Evolutionary conservation across 2,888 invertebrate species (phyloP), one percentile per base, ranked within the genome.

Genomic region (Stictocephala bisonia): DNA sequence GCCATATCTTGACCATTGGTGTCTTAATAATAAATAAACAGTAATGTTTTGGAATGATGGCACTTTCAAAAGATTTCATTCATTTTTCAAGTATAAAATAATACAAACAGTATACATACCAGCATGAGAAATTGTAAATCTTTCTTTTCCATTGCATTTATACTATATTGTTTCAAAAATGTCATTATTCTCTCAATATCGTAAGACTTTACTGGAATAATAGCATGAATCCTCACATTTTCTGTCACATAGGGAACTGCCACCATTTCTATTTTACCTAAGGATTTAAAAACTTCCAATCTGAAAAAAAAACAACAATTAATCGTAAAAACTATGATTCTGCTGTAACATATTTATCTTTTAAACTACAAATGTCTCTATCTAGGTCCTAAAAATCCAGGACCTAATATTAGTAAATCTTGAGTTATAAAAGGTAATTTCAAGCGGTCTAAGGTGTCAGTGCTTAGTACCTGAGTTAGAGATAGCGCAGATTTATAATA

Each of bases 241-340:
- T 99, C 98, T 0, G 97, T 98, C 0, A 98, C 97, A 85, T 97
- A 98, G 0, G 97, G 97, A 82, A 96, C 94, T 0, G 94, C 92
- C 41, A 97, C 89, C 74, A 98, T 90, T 82, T 97, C 95, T 7
- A 96, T 93, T 74, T 91, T 90, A 15, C 95, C 95, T 71, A 98
- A 85, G 13, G 94, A 92, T 77, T 97, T 93, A 68, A 91, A 90
- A 44, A 93, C 88, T 85, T 96, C 91, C 78, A 96, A 88, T 80
- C 93, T 89, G 71, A 76, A 83, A 80, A 27, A 72, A n/a, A 27
- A 22, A 35, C 15, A 13, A 31, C 2, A 27, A 58, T 35, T 35
- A 64, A 18, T 13, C 6, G 20, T n/a, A n/a, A n/a, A n/a, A n/a
- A n/a, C n/a, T n/a, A n/a, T 35, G 40, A 35, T 11, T 7, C 7